Evolutionary conservation across 2,113 vertebrate genomes (phyloP).

Genomic region (Platycercus adscitus): DNA sequence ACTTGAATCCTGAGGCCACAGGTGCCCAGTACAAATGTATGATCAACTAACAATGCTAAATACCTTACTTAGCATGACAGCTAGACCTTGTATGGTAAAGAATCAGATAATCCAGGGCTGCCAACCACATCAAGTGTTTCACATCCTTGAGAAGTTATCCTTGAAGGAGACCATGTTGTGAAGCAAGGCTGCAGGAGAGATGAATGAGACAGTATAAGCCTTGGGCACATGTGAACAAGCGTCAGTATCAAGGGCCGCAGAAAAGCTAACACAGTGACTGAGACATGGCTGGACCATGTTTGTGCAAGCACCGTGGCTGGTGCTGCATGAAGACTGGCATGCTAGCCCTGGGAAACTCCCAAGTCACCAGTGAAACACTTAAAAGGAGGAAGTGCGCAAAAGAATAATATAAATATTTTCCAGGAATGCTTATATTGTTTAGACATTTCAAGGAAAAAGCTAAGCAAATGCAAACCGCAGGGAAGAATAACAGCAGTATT

Average conservation of each 20-base stretch:
- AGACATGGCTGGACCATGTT: neutral
- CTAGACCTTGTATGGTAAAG: neutral
- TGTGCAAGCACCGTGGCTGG: neutral
- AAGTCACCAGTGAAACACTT: neutral
- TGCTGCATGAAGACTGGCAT: fast-evolving
- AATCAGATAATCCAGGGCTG: neutral
- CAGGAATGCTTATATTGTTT: neutral
- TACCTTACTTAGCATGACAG: neutral
- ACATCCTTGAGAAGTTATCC: neutral
- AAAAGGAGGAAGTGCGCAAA: neutral
- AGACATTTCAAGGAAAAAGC: neutral
- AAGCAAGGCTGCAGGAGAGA: neutral
- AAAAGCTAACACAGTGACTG: fast-evolving
- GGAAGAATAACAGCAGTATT: neutral
- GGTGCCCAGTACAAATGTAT: fast-evolving
- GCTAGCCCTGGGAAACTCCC: neutral
- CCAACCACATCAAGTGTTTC: neutral
- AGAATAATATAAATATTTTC: neutral
- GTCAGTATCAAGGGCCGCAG: neutral
- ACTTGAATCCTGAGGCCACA: neutral
- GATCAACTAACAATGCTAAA: neutral
- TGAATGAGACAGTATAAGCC: neutral
- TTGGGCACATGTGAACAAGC: fast-evolving
- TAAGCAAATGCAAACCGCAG: neutral
- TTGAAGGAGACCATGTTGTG: neutral